Percentiles rank a stretch among this genome's conserved stretches.
These are phyloP conservation scores for Melitaea athalia DNA, from an alignment of 2,888 invertebrate species.

Conservation along the genomic window DNA sequence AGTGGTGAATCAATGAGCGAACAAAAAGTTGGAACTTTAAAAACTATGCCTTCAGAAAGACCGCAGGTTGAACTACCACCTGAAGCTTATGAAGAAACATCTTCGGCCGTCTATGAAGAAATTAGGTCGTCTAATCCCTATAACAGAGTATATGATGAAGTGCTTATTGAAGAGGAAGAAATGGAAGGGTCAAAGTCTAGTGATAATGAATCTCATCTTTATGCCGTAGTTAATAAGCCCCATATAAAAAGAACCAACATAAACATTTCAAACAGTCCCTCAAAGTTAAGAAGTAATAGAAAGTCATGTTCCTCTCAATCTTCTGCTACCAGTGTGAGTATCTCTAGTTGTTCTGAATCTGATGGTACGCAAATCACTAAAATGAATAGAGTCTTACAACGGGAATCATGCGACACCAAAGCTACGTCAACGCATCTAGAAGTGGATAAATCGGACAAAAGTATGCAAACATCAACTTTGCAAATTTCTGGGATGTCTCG, in stretches of 20 bases:
- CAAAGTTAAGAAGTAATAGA: constrained; percentile 64
- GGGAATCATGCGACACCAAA: constrained; percentile 70
- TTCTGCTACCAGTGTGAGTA: constrained; percentile 78
- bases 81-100: constrained; percentile 74
- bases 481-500: constrained; percentile 62
- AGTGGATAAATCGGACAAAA: constrained; percentile 84
- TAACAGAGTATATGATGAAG: constrained; percentile 73
- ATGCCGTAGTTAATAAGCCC: constrained; percentile 77
- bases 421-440: constrained; percentile 80
- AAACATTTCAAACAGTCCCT: constrained; percentile 79
- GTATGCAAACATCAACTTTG: constrained; percentile 87
- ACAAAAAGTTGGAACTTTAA: constrained; percentile 59
- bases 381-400: constrained; percentile 68
- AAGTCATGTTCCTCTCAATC: constrained; percentile 77
- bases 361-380: constrained; percentile 79
- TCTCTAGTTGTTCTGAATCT: constrained; percentile 80
- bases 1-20: constrained; percentile 83
- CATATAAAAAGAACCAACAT: constrained; percentile 74
- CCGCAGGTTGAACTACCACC: constrained; percentile 81
- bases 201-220: constrained; percentile 71
- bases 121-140: constrained; percentile 61
- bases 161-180: constrained; percentile 76
- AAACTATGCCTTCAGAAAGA: constrained; percentile 55
- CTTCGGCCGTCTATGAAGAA: constrained; percentile 67
- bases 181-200: constrained; percentile 70